Evolutionary conservation across 2,888 invertebrate genomes (phyloP).

Genomic region (Agonopterix heracliana): DNA sequence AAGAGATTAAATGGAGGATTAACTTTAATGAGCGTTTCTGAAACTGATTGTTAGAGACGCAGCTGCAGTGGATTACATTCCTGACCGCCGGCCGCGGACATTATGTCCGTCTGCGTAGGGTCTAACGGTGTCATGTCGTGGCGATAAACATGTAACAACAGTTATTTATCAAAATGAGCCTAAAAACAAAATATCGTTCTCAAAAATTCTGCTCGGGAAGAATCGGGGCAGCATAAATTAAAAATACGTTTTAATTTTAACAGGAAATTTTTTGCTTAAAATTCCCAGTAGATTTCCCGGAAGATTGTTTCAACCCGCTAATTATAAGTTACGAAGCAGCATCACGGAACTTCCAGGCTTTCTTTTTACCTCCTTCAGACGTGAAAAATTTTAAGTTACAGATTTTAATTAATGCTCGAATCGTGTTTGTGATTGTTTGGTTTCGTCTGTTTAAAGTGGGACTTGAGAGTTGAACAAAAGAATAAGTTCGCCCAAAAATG

Average conservation of each 20-base stretch:
- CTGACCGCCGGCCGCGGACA: no score
- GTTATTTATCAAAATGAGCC: no score
- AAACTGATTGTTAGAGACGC: no score
- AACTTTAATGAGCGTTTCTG: no score
- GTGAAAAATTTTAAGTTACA: neutral
- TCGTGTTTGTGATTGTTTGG: neutral
- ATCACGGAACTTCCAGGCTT: neutral
- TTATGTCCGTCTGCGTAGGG: no score
- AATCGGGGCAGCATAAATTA: slow-evolving; percentile 23
- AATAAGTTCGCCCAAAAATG: no score
- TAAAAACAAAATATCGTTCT: no score
- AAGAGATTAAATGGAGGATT: no score
- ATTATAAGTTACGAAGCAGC: slow-evolving; percentile 40
- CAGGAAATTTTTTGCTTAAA: slow-evolving; percentile 21
- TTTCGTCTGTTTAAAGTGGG: no score
- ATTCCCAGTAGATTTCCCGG: slow-evolving; percentile 18
- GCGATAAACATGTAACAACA: no score
- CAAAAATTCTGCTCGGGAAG: neutral
- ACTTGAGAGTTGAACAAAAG: neutral
- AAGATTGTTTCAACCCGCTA: slow-evolving; percentile 33
- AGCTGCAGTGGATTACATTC: no score
- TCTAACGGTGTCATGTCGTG: no score
- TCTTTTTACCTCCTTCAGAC: neutral
- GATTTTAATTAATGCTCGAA: neutral
- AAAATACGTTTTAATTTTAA: slow-evolving; percentile 29